phyloP scores from a whole-genome alignment of 2,888 invertebrate species.

The Dryobotodes eremita region DNA sequence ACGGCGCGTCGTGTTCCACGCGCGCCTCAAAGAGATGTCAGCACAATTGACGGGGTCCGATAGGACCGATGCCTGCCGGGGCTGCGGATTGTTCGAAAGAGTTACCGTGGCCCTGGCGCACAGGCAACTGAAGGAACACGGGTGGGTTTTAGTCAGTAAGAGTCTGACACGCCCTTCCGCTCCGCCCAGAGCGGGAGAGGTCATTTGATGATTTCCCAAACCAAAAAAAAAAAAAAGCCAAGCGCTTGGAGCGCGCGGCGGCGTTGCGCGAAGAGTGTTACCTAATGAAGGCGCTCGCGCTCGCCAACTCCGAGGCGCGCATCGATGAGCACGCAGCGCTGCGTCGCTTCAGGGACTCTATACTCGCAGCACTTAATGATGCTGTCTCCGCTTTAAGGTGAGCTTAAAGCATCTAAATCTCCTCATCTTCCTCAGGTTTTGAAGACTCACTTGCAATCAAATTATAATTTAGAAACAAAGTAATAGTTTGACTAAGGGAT shows the following conservation, averaged over 20 bases:
- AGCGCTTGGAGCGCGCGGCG: conserved; percentile 95
- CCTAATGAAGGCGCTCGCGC: conserved; percentile 97
- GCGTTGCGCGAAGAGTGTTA: conserved; percentile 98
- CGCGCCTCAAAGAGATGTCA: too few relatives aligned
- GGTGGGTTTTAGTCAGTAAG: too few relatives aligned
- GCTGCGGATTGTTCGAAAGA: too few relatives aligned
- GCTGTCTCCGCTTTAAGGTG: conserved; percentile 95
- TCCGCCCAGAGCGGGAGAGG: too few relatives aligned
- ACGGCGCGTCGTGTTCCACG: too few relatives aligned
- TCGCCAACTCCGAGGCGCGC: conserved; percentile 97
- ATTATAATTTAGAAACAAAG: neutral
- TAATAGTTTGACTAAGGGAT: neutral
- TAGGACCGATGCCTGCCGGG: too few relatives aligned
- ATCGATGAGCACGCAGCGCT: conserved; percentile 96
- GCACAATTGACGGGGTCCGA: too few relatives aligned
- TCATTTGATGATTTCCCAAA: too few relatives aligned
- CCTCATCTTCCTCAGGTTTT: neutral
- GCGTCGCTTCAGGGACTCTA: conserved; percentile 96
- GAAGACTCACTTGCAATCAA: neutral
- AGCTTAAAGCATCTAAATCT: neutral
- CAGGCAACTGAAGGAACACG: too few relatives aligned
- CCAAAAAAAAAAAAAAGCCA: too few relatives aligned
- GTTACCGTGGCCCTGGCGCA: too few relatives aligned
- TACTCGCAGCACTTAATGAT: conserved; percentile 96
- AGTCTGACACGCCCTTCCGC: too few relatives aligned